These are phyloP conservation scores for Netelia melanura DNA, from an alignment of 2,888 invertebrate genomes.

Conservation along the genomic window DNA sequence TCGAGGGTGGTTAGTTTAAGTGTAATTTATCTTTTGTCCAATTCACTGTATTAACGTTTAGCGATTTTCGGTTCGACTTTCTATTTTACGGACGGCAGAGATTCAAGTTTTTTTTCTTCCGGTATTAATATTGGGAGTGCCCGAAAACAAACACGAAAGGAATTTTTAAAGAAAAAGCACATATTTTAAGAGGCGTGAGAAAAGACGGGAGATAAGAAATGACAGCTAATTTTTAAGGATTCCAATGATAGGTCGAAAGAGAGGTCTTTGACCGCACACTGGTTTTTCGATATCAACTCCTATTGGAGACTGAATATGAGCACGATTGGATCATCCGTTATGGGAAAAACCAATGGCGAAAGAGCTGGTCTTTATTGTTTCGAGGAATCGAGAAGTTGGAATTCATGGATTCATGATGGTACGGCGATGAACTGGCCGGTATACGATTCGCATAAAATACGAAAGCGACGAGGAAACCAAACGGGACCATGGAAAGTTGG, in stretches of 20 bases:
- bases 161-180: background rate
- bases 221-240: background rate
- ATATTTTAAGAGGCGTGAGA: no score
- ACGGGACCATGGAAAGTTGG: slow-evolving; percentile 75
- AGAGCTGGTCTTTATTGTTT: slow-evolving; percentile 21
- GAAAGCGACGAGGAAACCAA: slow-evolving; percentile 58
- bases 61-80: no score
- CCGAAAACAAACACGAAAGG: background rate
- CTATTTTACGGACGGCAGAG: background rate
- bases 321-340: background rate
- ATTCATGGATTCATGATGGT: slow-evolving; percentile 27
- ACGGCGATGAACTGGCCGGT: slow-evolving; percentile 30
- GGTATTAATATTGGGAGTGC: background rate
- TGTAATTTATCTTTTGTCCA: no score
- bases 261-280: background rate
- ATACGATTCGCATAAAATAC: slow-evolving; percentile 48
- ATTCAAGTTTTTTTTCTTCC: background rate
- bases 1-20: no score
- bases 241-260: background rate
- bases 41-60: no score
- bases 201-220: no score
- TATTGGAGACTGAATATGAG: background rate
- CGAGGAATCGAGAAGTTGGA: slow-evolving; percentile 47
- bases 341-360: background rate
- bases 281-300: background rate